These are phyloP conservation scores for Chascanopsetta lugubris DNA, from an alignment of 2,113 vertebrate species.

Conservation along the genomic window DNA sequence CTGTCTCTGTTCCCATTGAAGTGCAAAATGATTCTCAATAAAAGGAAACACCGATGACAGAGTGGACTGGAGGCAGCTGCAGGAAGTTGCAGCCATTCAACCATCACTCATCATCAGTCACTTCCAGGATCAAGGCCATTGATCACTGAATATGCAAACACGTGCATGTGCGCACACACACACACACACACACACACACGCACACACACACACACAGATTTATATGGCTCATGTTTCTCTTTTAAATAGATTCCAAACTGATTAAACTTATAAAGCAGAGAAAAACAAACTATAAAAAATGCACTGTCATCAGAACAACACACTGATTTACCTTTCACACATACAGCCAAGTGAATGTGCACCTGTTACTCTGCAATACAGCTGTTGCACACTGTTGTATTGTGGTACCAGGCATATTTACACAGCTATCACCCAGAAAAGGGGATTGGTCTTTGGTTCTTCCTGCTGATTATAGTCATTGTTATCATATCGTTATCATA, in stretches of 20 bases:
- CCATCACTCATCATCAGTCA: not conserved
- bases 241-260: conserved; percentile 1
- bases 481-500: not conserved
- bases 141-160: too few species aligned
- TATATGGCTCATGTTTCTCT: not conserved
- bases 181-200: too few species aligned
- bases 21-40: not conserved
- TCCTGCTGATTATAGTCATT: conserved; percentile 9
- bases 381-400: too few species aligned
- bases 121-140: not conserved
- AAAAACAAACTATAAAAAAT: too few species aligned
- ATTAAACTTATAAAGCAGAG: conserved; percentile 2
- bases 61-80: not conserved
- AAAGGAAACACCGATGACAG: not conserved
- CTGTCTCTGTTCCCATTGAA: not conserved
- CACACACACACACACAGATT: not conserved
- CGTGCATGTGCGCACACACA: too few species aligned
- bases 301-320: too few species aligned
- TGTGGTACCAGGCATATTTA: not conserved
- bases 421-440: not conserved
- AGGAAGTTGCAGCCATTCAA: not conserved
- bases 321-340: too few species aligned
- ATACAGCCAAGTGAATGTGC: too few species aligned
- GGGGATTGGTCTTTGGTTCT: not conserved
- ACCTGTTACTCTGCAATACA: too few species aligned